These are phyloP conservation scores for Rhyacophila evoluta DNA, from an alignment of 2,888 invertebrate species.

Conservation along the genomic window DNA sequence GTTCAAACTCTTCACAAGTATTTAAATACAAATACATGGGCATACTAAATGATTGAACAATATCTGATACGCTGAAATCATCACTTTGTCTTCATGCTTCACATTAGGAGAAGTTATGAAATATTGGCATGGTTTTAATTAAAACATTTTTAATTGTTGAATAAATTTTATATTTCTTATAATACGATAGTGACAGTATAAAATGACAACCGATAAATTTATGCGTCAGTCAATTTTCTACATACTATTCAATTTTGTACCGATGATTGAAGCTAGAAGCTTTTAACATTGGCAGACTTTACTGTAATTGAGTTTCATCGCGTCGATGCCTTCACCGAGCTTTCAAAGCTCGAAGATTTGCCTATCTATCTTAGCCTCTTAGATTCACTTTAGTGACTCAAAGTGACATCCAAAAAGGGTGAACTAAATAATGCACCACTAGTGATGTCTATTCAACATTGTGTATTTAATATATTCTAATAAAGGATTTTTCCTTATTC, in stretches of 20 bases:
- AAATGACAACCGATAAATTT: not conserved
- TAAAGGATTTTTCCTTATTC: too few species aligned
- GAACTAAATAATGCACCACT: not conserved
- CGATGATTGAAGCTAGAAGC: not conserved
- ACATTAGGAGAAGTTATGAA: too few species aligned
- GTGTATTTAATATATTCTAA: too few species aligned
- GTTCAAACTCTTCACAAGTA: too few species aligned
- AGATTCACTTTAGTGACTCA: not conserved
- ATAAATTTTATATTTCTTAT: too few species aligned
- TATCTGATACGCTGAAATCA: too few species aligned
- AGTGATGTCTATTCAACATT: too few species aligned
- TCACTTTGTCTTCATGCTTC: too few species aligned
- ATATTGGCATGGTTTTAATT: too few species aligned
- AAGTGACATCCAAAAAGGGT: not conserved
- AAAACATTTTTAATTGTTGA: too few species aligned
- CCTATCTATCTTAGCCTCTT: not conserved
- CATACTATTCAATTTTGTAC: not conserved
- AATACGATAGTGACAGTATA: not conserved
- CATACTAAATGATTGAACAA: too few species aligned
- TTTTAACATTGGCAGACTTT: constrained; percentile 7
- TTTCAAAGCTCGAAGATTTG: not conserved
- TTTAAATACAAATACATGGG: too few species aligned
- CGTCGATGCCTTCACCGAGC: not conserved
- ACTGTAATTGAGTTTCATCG: not conserved
- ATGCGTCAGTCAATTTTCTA: not conserved